These are phyloP conservation scores for Epiblema foenella DNA, from an alignment of 2,888 invertebrate species.

Conservation along the genomic window DNA sequence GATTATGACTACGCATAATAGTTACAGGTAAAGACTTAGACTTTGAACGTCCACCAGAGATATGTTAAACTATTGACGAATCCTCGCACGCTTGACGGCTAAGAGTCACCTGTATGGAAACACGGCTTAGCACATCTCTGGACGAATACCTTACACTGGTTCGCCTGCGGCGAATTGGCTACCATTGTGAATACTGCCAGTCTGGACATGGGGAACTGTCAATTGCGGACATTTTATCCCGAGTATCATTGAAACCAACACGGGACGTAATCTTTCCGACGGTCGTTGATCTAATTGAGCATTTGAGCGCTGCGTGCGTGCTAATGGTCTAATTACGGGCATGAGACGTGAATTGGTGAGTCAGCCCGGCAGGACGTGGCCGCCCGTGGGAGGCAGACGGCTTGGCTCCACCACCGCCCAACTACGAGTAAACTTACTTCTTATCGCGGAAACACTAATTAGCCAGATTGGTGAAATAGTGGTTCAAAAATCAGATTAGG, in stretches of 20 bases:
- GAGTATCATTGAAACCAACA: constrained; percentile 64
- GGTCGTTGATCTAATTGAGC: constrained; percentile 81
- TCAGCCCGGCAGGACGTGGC: constrained; percentile 74
- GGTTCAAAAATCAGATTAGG: background rate
- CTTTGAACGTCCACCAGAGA: too few species aligned
- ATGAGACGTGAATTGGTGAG: constrained; percentile 80
- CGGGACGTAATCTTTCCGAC: constrained; percentile 76
- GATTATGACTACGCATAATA: too few species aligned
- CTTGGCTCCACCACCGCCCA: constrained; percentile 71
- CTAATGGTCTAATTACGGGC: constrained; percentile 82
- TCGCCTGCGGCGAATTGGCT: background rate
- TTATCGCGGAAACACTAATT: constrained; percentile 21
- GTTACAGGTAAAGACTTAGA: too few species aligned
- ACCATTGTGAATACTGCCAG: constrained; percentile 7
- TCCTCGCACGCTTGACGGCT: too few species aligned
- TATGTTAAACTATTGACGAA: too few species aligned
- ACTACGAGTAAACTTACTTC: background rate
- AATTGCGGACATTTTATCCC: constrained; percentile 63
- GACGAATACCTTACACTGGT: too few species aligned
- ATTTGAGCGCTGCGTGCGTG: constrained; percentile 82
- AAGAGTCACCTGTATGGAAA: too few species aligned
- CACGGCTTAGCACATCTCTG: too few species aligned
- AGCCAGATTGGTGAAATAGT: background rate
- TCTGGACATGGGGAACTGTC: constrained; percentile 58
- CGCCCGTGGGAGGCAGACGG: constrained; percentile 82